Base-by-base conservation (phyloP, 2,797 vertebrate species). In the Mastacembelus armatus region DNA sequence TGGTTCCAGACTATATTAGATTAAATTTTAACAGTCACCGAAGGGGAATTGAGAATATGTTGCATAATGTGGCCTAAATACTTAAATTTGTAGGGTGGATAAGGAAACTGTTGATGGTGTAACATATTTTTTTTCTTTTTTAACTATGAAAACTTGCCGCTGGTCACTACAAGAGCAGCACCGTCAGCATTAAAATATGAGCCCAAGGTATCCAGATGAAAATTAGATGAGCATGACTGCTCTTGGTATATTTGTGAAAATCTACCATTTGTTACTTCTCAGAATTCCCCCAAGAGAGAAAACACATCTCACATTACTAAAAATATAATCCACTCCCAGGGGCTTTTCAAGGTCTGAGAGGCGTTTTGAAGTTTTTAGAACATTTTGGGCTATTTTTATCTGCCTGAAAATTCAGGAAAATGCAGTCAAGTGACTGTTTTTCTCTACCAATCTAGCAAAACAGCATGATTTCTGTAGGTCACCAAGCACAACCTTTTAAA, bases 321-420 rank as follows among this genome's bases (percentile, higher is more conserved):
- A 88, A 82, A 68, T 86, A 81, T 49, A 71, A 79, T 67, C 45
- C 21, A 24, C 11, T 75, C 71, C 62, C 66, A 45, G 27, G 58
- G 66, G 77, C 60, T 67, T 83, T 85, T 47, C 22, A 61, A 45
- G 57, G 57, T 76, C 71, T 83, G 24, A 55, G 39, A 61, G 52
- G 35, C 56, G 36, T 62, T 84, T 15, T 50, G 44, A 73, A 15
- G 65, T 77, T 66, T 79, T 80, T 60, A 50, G 33, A 57, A 49
- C 26, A 8, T 77, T 71, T 81, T 35, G 24, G 32, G 29, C 56
- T 84, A 71, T 82, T 81, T 85, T 48, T 10, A 49, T 66, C 47
- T 3, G 10, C 61, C 72, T 80, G 64, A 79, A 82, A 85, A 80
- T 58, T 56, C 18, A 74, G 50, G 26, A 42, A 73, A 64, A 60